Conservation (phyloP, 2,888 invertebrate species). For the Aelia acuminata region DNA sequence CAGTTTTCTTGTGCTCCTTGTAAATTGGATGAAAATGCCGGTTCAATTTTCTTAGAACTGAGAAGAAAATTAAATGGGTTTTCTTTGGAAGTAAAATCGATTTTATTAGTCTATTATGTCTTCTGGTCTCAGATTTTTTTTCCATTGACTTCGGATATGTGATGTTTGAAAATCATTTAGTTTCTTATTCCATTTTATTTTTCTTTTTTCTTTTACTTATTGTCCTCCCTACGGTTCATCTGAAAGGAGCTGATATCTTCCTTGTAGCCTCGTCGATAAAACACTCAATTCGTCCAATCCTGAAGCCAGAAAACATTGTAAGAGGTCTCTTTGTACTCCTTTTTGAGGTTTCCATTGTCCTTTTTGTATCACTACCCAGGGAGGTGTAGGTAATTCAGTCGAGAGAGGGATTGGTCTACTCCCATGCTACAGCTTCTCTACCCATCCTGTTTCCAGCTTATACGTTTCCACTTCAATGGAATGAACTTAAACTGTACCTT, state of each 20-base stretch:
- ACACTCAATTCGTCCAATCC: neutral
- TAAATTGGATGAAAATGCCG: too few species aligned
- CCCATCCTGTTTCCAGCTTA: neutral
- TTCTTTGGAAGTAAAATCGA: neutral
- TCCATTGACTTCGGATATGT: neutral
- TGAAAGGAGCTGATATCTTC: neutral
- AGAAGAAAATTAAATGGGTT: too few species aligned
- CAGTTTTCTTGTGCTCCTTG: too few species aligned
- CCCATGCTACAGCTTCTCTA: neutral
- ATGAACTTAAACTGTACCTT: neutral
- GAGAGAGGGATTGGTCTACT: neutral
- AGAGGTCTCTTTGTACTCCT: neutral
- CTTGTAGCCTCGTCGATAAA: neutral
- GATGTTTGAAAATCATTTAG: neutral
- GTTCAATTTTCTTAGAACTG: too few species aligned
- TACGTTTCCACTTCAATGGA: neutral
- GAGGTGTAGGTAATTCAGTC: neutral
- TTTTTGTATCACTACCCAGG: neutral
- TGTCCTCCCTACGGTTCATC: neutral
- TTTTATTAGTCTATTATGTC: neutral
- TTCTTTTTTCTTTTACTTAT: neutral
- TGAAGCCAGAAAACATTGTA: constrained; percentile 2
- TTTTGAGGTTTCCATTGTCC: constrained; percentile 15
- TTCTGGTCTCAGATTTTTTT: neutral
- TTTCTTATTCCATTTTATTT: neutral